phyloP scores from a whole-genome alignment of 1,140 invertebrate species.

The Steinernema khuongi region DNA sequence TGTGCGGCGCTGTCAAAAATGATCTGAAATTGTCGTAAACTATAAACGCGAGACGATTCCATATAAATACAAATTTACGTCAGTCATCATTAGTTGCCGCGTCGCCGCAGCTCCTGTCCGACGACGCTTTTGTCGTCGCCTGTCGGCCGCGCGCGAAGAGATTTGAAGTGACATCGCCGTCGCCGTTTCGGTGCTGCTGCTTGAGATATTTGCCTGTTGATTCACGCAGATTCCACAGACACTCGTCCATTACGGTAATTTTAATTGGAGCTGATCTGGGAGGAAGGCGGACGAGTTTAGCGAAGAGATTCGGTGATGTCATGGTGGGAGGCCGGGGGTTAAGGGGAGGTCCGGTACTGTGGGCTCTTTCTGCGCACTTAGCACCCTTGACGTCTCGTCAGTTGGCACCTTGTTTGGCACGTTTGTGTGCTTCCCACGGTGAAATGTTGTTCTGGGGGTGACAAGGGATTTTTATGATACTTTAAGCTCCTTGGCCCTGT shows the following conservation, averaged over 20 bases:
- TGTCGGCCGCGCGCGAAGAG: neutral
- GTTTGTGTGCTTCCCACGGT: no score
- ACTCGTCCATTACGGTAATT: neutral
- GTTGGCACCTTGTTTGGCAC: no score
- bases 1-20: neutral
- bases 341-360: no score
- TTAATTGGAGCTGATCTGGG: slow-evolving; percentile 3
- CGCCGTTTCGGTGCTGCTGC: slow-evolving; percentile 5
- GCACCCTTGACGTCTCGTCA: no score
- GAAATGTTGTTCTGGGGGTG: neutral
- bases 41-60: slow-evolving; percentile 16
- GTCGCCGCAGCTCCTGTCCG: neutral
- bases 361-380: no score
- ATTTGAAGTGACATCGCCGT: slow-evolving; percentile 10
- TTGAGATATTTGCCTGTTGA: neutral
- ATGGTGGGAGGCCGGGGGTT: neutral
- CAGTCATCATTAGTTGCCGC: slow-evolving; percentile 14
- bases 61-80: slow-evolving; percentile 17
- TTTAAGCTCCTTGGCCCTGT: neutral
- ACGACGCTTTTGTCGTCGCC: neutral
- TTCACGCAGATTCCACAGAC: neutral
- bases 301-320: neutral
- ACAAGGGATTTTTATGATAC: neutral
- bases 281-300: neutral
- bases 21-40: slow-evolving; percentile 17